Evolutionary conservation across 2,888 invertebrate species (phyloP), one percentile per base, ranked within the genome.

Genomic region (Crepidodera aurea): DNA sequence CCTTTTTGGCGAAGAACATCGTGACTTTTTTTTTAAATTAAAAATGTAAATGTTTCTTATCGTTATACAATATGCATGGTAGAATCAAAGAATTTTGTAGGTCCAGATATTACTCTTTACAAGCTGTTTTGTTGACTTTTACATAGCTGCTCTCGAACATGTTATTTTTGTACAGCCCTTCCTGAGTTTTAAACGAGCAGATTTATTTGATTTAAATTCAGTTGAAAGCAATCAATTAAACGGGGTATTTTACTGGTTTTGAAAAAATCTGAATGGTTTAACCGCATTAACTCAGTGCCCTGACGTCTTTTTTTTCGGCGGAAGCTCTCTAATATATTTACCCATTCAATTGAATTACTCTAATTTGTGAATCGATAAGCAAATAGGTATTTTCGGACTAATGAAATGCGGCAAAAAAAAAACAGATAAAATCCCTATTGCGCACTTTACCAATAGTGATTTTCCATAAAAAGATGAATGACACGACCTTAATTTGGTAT

Each of bases 101-200:
- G n/a, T n/a, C n/a, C n/a, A n/a, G n/a, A n/a, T n/a, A n/a, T n/a
- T n/a, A n/a, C n/a, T n/a, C n/a, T 25, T 25, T 25, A 4, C 6
- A 25, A 62, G 67, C 55, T 61, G 40, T 58, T 64, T 53, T 68
- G 67, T 61, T 60, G 13, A 27, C n/a, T 22, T 22, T 22, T 6
- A 22, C 22, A 22, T 22, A 4, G 22, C 6, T 22, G 3, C 22
- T 4, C 22, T 22, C 22, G 3, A 22, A 22, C 22, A 22, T 22
- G 22, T 22, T 22, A 4, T 6, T 2, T 40, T 13, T 13, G 8
- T 40, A 18, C 40, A 13, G 4, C 18, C 13, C n/a, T 40, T 13
- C 8, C n/a, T 12, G n/a, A 16, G 42, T 42, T 42, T 12, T n/a
- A 42, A 3, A 22, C 2, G 22, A 22, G 22, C 22, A 22, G 22